These are phyloP conservation scores for Otocyon megalotis DNA, from an alignment of 2,113 vertebrate genomes.

Conservation along the genomic window DNA sequence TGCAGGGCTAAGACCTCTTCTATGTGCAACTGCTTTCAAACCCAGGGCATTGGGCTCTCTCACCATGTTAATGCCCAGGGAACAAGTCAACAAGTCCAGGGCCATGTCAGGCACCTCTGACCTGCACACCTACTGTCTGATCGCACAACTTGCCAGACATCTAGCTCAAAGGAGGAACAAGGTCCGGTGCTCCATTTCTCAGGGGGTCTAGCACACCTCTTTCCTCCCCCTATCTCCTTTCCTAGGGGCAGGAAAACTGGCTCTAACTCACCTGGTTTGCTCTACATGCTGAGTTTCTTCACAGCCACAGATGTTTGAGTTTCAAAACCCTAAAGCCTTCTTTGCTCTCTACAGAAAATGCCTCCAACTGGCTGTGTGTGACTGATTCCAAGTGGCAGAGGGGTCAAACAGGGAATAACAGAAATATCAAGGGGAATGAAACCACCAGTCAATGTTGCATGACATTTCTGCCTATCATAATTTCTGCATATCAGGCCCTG, in stretches of 20 bases:
- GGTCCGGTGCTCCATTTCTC: neutral
- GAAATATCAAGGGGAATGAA: neutral
- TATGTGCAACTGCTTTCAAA: neutral
- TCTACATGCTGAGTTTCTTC: neutral
- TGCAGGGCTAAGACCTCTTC: neutral
- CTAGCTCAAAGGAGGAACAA: neutral
- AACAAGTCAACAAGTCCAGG: neutral
- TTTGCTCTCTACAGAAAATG: neutral
- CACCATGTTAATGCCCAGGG: fast-evolving
- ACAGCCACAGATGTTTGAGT: neutral
- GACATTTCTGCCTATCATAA: neutral
- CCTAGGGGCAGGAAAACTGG: neutral
- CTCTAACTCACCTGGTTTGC: neutral
- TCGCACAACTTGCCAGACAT: neutral
- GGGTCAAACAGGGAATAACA: neutral
- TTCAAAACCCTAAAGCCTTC: neutral
- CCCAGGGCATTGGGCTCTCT: neutral
- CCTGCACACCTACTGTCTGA: neutral
- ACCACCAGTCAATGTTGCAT: neutral
- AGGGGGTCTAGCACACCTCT: neutral
- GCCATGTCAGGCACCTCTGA: no score
- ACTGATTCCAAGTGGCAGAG: neutral
- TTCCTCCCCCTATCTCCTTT: neutral
- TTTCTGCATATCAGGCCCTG: neutral
- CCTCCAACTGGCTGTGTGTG: neutral